phyloP scores from a whole-genome alignment of 1,140 invertebrate genomes.

The Leptinotarsa lineolata region DNA sequence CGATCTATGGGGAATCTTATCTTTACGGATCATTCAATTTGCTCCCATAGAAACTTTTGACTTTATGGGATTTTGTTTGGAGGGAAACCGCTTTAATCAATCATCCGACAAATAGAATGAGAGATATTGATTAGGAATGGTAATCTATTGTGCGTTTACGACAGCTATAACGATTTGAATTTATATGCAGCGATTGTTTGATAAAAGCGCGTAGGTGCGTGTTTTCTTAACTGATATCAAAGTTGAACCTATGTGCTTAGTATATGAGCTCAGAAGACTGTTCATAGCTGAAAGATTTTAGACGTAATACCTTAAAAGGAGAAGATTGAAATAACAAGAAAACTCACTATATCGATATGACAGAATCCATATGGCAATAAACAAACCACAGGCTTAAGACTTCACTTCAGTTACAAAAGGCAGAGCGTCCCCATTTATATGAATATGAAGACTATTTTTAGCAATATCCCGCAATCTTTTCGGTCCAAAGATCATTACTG shows the following conservation, averaged over 20 bases:
- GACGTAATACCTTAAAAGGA: no score
- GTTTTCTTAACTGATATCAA: neutral
- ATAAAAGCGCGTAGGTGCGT: neutral
- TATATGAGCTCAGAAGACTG: no score
- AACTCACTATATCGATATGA: no score
- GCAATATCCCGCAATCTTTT: no score
- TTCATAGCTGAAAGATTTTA: no score
- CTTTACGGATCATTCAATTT: neutral
- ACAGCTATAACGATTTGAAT: neutral
- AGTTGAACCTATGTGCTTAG: neutral
- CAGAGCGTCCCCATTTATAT: no score
- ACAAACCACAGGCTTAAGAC: no score
- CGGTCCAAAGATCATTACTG: no score
- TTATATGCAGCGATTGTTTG: neutral
- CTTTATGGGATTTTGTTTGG: neutral
- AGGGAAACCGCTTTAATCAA: neutral
- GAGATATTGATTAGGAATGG: neutral
- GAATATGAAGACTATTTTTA: no score
- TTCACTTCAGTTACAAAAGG: no score
- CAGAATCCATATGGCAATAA: no score
- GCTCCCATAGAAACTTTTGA: neutral
- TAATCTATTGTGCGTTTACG: neutral
- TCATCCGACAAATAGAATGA: neutral
- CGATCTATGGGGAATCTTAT: neutral
- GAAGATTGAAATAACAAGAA: no score